Conservation (phyloP, 2,888 invertebrate genomes). For the Andrena minutula region DNA sequence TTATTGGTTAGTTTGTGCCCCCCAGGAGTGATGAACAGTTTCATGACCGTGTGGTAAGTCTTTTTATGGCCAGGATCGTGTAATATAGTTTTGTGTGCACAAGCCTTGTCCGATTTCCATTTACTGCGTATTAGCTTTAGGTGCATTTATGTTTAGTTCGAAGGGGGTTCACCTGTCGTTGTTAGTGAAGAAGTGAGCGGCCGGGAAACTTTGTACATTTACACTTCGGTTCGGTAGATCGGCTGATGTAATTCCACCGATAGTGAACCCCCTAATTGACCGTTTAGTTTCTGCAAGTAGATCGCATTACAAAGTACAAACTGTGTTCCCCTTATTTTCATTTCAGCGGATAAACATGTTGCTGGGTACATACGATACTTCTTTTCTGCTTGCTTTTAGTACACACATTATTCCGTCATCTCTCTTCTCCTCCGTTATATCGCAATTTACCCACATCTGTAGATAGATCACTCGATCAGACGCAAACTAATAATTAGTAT, state of each 20-base stretch:
- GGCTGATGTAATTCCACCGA: not conserved
- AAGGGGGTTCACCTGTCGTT: no score
- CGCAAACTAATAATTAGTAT: conserved; percentile 7
- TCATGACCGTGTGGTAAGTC: conserved; percentile 95
- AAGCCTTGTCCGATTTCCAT: conserved; percentile 81
- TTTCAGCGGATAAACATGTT: conserved; percentile 20
- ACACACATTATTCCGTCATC: conserved; percentile 28
- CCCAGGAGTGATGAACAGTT: conserved; percentile 95
- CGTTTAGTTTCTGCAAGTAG: conserved; percentile 51
- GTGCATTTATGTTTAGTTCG: conserved; percentile 40
- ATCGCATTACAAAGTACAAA: conserved; percentile 44
- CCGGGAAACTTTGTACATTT: not conserved
- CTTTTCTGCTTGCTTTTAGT: conserved; percentile 48
- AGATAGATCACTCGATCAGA: conserved; percentile 35
- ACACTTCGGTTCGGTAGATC: no score
- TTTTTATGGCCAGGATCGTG: conserved; percentile 80
- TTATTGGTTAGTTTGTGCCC: conserved; percentile 92
- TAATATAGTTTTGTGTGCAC: conserved; percentile 85
- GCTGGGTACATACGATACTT: no score
- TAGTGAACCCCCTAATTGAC: conserved; percentile 55
- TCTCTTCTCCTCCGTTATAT: not conserved
- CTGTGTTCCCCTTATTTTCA: conserved; percentile 4
- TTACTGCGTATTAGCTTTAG: conserved; percentile 65
- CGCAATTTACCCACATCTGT: conserved; percentile 31
- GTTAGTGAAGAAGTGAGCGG: no score